These are phyloP conservation scores for Gonocerus acuteangulatus DNA, from an alignment of 2,888 invertebrate species.

Conservation along the genomic window DNA sequence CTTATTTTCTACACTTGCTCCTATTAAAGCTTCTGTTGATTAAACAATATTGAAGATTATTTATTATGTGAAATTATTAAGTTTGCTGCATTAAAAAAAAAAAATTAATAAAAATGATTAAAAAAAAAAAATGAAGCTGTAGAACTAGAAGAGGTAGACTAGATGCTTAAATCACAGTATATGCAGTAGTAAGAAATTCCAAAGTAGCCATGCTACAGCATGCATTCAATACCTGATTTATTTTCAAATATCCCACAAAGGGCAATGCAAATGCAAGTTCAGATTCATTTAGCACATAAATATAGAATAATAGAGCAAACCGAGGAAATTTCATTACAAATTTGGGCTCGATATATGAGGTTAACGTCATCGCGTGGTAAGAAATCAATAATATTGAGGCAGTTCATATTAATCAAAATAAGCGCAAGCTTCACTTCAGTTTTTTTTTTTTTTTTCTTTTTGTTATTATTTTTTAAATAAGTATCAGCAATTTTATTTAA, in stretches of 20 bases:
- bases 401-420: constrained; percentile 20
- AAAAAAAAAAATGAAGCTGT: constrained; percentile 14
- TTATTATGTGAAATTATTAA: constrained; percentile 2
- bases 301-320: constrained; percentile 18
- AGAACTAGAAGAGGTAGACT: constrained; percentile 25
- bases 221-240: constrained; percentile 17
- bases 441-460: background rate
- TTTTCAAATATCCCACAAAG: constrained; percentile 19
- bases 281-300: constrained; percentile 16
- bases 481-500: too few species aligned
- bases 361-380: constrained; percentile 21
- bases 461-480: too few species aligned
- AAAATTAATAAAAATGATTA: background rate
- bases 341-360: constrained; percentile 13
- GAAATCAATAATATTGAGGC: constrained; percentile 19
- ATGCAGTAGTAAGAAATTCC: constrained; percentile 19
- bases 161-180: constrained; percentile 17
- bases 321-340: constrained; percentile 2
- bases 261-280: constrained; percentile 23
- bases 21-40: constrained; percentile 10
- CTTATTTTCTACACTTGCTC: constrained; percentile 15
- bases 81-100: constrained; percentile 10
- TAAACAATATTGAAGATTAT: background rate
- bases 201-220: constrained; percentile 25
- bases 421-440: constrained; percentile 18